phyloP scores from a whole-genome alignment of 2,113 vertebrate species.

The Oxygymnocypris stewartii region DNA sequence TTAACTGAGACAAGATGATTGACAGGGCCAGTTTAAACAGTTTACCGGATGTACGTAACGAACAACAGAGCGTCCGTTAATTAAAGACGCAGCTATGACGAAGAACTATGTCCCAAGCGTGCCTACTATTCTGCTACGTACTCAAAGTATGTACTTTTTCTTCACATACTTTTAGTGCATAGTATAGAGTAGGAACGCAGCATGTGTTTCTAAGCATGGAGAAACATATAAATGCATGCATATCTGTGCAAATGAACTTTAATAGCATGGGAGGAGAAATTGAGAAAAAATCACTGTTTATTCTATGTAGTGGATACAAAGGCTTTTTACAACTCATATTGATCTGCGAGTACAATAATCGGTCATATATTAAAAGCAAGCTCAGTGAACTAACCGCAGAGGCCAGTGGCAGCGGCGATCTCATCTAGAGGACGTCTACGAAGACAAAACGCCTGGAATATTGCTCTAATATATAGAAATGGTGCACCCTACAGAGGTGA shows the following conservation, averaged over 20 bases:
- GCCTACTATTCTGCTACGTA: too few relatives aligned
- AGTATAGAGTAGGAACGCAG: too few relatives aligned
- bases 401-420: not conserved
- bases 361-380: conserved; percentile 19
- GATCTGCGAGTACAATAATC: conserved; percentile 18
- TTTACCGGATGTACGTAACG: too few relatives aligned
- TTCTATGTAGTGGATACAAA: conserved; percentile 47
- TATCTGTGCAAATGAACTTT: conserved; percentile 53
- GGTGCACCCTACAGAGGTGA: not conserved
- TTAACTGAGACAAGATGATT: too few relatives aligned
- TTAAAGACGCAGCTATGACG: too few relatives aligned
- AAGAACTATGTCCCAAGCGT: too few relatives aligned
- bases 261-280: conserved; percentile 42
- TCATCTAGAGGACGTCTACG: not conserved
- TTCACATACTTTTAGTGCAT: too few relatives aligned
- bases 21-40: too few relatives aligned
- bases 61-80: too few relatives aligned
- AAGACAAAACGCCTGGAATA: not conserved
- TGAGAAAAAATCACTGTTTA: conserved; percentile 55
- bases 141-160: too few relatives aligned
- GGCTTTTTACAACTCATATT: conserved; percentile 43
- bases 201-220: not conserved
- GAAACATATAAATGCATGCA: not conserved
- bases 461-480: not conserved
- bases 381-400: too few relatives aligned